These are phyloP conservation scores for Dysdera silvatica DNA, from an alignment of 1,140 invertebrate genomes.

Conservation along the genomic window DNA sequence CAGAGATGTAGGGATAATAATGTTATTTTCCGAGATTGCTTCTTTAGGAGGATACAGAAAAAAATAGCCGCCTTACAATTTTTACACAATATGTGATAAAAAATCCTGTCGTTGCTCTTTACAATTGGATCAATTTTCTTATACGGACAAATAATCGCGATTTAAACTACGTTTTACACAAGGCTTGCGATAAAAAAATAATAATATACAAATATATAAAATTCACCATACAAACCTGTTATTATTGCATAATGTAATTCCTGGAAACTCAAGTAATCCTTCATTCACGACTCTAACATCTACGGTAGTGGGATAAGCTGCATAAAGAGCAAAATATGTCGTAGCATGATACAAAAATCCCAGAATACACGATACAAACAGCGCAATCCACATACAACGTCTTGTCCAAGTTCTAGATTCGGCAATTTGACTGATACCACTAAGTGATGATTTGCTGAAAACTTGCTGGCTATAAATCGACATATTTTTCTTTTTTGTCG, in stretches of 20 bases:
- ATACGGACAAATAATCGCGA: no score
- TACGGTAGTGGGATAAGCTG: slow-evolving; percentile 30
- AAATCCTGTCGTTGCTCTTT: no score
- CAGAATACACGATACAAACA: slow-evolving; percentile 17
- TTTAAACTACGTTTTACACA: no score
- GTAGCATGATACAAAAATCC: slow-evolving; percentile 27
- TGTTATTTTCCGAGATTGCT: no score
- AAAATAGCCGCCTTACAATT: no score
- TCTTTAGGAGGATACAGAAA: no score
- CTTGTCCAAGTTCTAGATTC: slow-evolving; percentile 13
- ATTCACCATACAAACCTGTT: slow-evolving; percentile 21
- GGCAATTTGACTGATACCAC: slow-evolving; percentile 27
- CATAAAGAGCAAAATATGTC: slow-evolving; percentile 26
- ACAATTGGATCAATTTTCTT: no score
- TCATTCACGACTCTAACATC: slow-evolving; percentile 31
- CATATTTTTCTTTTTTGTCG: no score
- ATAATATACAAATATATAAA: background rate
- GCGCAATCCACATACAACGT: slow-evolving; percentile 12
- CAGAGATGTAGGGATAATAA: no score
- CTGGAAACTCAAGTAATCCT: slow-evolving; percentile 26
- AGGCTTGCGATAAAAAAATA: no score
- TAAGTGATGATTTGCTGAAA: slow-evolving; percentile 25
- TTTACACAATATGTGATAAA: no score
- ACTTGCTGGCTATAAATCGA: slow-evolving; percentile 17
- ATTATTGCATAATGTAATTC: slow-evolving; percentile 31